Evolutionary conservation across 2,797 vertebrate species (phyloP).

Genomic region (Trachurus trachurus): DNA sequence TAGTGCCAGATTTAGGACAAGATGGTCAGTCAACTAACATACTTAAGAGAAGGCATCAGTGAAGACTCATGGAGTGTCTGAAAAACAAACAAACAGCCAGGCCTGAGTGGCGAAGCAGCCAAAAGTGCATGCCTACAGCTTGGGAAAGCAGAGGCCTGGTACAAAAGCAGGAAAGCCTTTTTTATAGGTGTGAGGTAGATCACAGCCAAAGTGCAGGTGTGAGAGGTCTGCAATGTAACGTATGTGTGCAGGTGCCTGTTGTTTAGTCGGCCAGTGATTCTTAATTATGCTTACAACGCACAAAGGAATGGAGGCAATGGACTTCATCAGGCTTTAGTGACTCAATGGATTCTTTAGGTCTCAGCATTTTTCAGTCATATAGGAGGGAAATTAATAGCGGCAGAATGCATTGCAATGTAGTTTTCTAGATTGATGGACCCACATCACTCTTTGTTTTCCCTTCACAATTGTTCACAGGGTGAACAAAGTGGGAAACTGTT

Average conservation of each 20-base stretch:
- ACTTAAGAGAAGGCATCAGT: conserved; percentile 65
- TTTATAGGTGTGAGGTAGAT: conserved; percentile 74
- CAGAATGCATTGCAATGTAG: background rate
- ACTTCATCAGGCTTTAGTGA: background rate
- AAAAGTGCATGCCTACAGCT: conserved; percentile 64
- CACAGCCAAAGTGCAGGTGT: conserved; percentile 70
- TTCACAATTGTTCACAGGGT: background rate
- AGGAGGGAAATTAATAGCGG: too few relatives aligned
- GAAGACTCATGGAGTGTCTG: conserved; percentile 66
- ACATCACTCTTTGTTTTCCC: background rate
- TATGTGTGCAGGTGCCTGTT: conserved; percentile 33
- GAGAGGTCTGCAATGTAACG: conserved; percentile 31
- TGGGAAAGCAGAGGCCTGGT: conserved; percentile 49
- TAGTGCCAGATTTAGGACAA: conserved; percentile 13
- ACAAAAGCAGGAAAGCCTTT: conserved; percentile 51
- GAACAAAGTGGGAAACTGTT: too few relatives aligned
- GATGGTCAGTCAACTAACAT: conserved; percentile 37
- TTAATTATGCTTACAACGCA: conserved; percentile 38
- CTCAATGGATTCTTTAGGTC: background rate
- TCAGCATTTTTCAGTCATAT: background rate
- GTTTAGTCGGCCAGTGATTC: conserved; percentile 13
- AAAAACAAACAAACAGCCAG: conserved; percentile 68
- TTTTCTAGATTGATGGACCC: background rate
- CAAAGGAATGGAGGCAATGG: conserved; percentile 2
- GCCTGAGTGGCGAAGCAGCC: conserved; percentile 41